Evolutionary conservation across 2,888 invertebrate species (phyloP).

Genomic region (Callosobruchus maculatus): DNA sequence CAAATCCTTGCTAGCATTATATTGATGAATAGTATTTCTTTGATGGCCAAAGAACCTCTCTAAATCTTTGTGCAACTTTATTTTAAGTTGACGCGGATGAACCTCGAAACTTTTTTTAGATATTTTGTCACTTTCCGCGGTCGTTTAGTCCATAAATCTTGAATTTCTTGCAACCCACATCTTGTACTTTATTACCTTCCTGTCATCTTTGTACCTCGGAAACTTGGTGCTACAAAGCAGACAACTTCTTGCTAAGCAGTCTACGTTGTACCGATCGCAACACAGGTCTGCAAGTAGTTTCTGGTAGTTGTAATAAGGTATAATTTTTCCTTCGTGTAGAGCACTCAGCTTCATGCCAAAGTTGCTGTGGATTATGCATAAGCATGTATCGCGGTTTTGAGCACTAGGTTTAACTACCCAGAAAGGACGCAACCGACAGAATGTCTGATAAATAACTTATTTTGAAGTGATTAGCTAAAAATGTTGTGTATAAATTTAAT

Average conservation of each 20-base stretch:
- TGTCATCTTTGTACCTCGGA: background rate
- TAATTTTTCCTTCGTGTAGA: background rate
- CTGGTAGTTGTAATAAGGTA: background rate
- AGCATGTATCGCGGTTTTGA: too few relatives aligned
- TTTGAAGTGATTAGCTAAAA: too few relatives aligned
- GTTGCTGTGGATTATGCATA: too few relatives aligned
- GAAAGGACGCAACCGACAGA: too few relatives aligned
- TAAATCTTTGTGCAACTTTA: background rate
- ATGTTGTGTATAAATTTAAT: too few relatives aligned
- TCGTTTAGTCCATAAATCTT: background rate
- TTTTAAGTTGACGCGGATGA: background rate
- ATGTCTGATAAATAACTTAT: too few relatives aligned
- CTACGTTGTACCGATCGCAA: background rate
- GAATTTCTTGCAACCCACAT: background rate
- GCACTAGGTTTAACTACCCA: too few relatives aligned
- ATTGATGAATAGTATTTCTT: constrained; percentile 2
- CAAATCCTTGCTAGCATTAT: background rate
- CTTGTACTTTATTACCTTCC: background rate
- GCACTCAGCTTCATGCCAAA: constrained; percentile 1
- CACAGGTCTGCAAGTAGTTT: background rate
- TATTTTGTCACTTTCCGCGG: background rate
- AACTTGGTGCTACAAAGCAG: background rate
- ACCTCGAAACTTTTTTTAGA: background rate
- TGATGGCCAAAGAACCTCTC: background rate
- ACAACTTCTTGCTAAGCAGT: constrained; percentile 14